Percentiles rank a stretch among this genome's conserved stretches.
phyloP scores from a whole-genome alignment of 1,140 invertebrate genomes.

The Acromyrmex heyeri region DNA sequence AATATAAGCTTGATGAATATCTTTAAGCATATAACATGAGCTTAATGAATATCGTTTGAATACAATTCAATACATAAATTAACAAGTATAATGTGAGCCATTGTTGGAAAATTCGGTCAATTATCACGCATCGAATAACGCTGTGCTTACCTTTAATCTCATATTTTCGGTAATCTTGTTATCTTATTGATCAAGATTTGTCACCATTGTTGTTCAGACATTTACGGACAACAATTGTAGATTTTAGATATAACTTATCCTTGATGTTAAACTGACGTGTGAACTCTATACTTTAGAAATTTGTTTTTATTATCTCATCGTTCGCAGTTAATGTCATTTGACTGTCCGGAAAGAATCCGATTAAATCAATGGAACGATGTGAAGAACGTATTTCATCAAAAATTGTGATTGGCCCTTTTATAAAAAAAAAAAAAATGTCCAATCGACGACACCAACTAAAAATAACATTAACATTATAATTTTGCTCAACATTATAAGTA shows the following conservation, averaged over 20 bases:
- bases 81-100: neutral
- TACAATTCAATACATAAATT: constrained; percentile 20
- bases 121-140: neutral
- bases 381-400: neutral
- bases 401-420: neutral
- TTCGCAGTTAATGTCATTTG: neutral
- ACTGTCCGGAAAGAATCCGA: constrained; percentile 1
- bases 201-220: constrained; percentile 22
- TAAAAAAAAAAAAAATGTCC: too few relatives aligned
- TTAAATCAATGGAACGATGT: neutral
- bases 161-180: constrained; percentile 1
- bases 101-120: constrained; percentile 8
- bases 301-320: neutral
- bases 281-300: neutral
- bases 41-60: neutral
- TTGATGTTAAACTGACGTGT: neutral
- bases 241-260: constrained; percentile 29
- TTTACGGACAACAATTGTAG: constrained; percentile 16
- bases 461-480: too few relatives aligned
- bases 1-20: neutral
- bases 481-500: too few relatives aligned
- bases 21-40: neutral
- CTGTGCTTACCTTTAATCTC: neutral
- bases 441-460: too few relatives aligned
- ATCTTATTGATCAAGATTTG: neutral